Evolutionary conservation across 2,888 invertebrate genomes (phyloP).

Genomic region (Labia minor): DNA sequence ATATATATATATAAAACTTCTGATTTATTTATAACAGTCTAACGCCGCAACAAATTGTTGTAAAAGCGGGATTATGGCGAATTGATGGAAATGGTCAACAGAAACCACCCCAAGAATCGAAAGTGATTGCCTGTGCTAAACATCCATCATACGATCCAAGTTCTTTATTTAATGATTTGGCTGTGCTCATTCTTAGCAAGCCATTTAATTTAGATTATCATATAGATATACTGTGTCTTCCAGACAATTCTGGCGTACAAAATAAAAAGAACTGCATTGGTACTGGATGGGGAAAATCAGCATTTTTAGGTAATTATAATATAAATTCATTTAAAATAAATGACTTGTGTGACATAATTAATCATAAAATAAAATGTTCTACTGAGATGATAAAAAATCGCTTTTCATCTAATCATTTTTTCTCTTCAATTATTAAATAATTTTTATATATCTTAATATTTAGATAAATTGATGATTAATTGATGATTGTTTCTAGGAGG

Average conservation of each 20-base stretch:
- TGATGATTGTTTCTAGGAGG: too few species aligned
- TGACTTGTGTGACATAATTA: neutral
- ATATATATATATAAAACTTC: too few species aligned
- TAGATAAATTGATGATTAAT: too few species aligned
- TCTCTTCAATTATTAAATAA: too few species aligned
- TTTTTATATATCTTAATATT: too few species aligned
- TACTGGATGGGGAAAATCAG: slow-evolving; percentile 74
- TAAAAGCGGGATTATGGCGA: slow-evolving; percentile 77
- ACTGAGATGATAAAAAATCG: too few species aligned
- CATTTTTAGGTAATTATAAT: slow-evolving; percentile 54
- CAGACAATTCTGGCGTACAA: slow-evolving; percentile 32
- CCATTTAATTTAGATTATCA: slow-evolving; percentile 52
- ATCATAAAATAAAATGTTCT: neutral
- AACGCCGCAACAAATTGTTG: slow-evolving; percentile 52
- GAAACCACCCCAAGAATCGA: slow-evolving; percentile 63
- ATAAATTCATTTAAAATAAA: neutral
- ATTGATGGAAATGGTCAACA: slow-evolving; percentile 53
- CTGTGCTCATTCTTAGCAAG: slow-evolving; percentile 55
- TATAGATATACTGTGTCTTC: slow-evolving; percentile 63
- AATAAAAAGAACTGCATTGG: slow-evolving; percentile 56
- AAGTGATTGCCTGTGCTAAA: slow-evolving; percentile 54
- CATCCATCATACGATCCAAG: slow-evolving; percentile 59
- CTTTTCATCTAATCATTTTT: too few species aligned
- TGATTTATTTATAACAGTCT: slow-evolving; percentile 39
- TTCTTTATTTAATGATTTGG: slow-evolving; percentile 54